Evolutionary conservation across 2,888 invertebrate species (phyloP), one percentile per base, ranked within the genome.

Genomic region (Beris morrisii): DNA sequence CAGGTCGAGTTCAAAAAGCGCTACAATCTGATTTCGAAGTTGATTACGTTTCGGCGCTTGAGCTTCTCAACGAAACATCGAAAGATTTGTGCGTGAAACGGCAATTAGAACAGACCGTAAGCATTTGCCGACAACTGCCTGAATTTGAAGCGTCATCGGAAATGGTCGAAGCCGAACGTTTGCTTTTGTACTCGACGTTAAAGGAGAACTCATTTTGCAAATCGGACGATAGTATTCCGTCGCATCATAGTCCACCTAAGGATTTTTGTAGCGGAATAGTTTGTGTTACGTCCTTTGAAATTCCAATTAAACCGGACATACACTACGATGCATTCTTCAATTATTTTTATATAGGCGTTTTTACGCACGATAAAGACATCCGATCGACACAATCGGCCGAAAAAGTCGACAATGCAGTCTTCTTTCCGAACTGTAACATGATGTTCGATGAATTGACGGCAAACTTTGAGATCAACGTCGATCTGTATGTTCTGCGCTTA

Each of bases 111-210:
- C 82, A 83, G 70, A 83, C 83, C 1, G 76, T 84, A 9, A 78
- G 73, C 13, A 74, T 83, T 28, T 84, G 84, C 67, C 77, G 79
- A 1, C 77, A 77, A 32, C 75, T 79, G 70, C 83, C 82, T 7
- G 81, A 83, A 69, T 79, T 84, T 67, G 76, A 78, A 58, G 76
- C 75, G 11, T 82, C 83, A n/a, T 70, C 75, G 0, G 83, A 84
- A 73, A 81, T 83, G 74, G 78, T 84, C 0, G 84, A 84, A 70
- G 84, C 82, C 0, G 84, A 84, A 71, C 77, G 83, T 3, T 74
- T 83, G 22, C 70, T 84, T 7, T 72, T 84, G 3, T 74, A 81
- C 67, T 81, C 83, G 5, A 71, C 75, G 3, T 65, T 81, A 15
- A 74, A 74, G 38, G 72, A 70, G 48, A 50, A 52, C 0, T 43